phyloP scores from a whole-genome alignment of 1,140 invertebrate species.

The Harlomillsia oculata region DNA sequence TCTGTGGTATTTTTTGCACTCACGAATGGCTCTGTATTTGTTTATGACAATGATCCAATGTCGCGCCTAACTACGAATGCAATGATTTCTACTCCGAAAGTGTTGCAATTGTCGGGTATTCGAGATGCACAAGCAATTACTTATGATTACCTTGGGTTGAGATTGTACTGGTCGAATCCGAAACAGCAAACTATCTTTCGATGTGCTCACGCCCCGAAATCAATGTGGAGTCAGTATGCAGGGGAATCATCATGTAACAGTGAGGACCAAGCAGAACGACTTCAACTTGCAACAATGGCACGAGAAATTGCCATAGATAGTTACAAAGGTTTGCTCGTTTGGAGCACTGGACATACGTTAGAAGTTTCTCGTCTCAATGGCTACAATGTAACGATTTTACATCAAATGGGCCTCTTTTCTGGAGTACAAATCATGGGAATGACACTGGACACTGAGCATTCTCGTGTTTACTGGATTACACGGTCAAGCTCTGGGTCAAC shows the following conservation, averaged over 20 bases:
- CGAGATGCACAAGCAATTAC: conserved; percentile 45
- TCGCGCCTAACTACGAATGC: neutral
- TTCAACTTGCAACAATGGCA: conserved; percentile 65
- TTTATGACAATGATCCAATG: conserved; percentile 14
- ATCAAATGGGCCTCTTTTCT: conserved; percentile 52
- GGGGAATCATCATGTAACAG: conserved; percentile 58
- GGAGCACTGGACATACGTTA: conserved; percentile 71
- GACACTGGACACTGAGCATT: conserved; percentile 62
- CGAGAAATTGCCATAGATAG: conserved; percentile 73
- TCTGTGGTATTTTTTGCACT: conserved; percentile 18
- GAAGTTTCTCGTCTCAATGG: conserved; percentile 69
- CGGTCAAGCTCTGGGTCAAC: conserved; percentile 62
- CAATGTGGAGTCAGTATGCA: conserved; percentile 52
- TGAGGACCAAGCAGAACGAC: conserved; percentile 58
- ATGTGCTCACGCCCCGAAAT: conserved; percentile 62
- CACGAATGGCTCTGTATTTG: conserved; percentile 24
- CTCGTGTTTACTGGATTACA: conserved; percentile 68
- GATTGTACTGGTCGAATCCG: conserved; percentile 80
- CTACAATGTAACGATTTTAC: conserved; percentile 38
- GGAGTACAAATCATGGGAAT: conserved; percentile 70
- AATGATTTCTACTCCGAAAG: neutral
- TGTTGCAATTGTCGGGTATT: neutral
- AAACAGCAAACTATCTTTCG: conserved; percentile 77
- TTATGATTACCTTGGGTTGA: conserved; percentile 77
- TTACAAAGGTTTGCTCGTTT: conserved; percentile 69